phyloP scores from a whole-genome alignment of 2,113 vertebrate genomes.

The Passer montanus region DNA sequence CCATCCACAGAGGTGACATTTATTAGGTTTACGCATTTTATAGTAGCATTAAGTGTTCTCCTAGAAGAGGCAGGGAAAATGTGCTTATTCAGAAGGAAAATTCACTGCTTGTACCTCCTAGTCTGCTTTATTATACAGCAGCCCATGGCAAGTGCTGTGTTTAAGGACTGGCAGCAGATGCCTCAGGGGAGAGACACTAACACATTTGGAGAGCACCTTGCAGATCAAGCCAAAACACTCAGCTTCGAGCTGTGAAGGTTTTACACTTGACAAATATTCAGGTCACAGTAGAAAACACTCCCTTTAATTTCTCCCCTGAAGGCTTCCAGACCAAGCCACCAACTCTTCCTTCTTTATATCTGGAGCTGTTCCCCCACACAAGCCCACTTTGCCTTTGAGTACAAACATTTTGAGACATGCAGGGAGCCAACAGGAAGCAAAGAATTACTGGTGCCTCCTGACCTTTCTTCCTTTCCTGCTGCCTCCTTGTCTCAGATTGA shows the following conservation, averaged over 20 bases:
- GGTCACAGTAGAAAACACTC: not conserved
- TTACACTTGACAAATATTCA: not conserved
- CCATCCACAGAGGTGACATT: slow-evolving; percentile 25
- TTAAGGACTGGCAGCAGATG: not conserved
- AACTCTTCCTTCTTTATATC: not conserved
- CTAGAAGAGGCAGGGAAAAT: not conserved
- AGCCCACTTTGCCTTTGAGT: not conserved
- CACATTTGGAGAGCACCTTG: not conserved
- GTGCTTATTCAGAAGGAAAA: slow-evolving; percentile 30
- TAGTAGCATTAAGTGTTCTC: not conserved
- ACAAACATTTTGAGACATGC: fast-evolving
- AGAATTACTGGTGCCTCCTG: not conserved
- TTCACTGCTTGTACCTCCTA: not conserved
- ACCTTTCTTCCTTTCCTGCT: not conserved
- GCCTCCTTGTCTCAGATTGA: fast-evolving
- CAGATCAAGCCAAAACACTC: not conserved
- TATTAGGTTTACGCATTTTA: slow-evolving; percentile 42
- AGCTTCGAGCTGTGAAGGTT: not conserved
- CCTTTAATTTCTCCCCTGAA: not conserved
- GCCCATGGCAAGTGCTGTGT: not conserved
- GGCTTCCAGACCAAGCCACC: not conserved
- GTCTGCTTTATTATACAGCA: not conserved
- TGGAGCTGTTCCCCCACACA: not conserved
- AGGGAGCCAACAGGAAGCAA: not conserved
- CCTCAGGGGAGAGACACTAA: not conserved